Percentiles rank a stretch among this genome's conserved stretches.
Evolutionary conservation across 2,888 invertebrate genomes (phyloP).

Genomic region (Esperia sulphurella): DNA sequence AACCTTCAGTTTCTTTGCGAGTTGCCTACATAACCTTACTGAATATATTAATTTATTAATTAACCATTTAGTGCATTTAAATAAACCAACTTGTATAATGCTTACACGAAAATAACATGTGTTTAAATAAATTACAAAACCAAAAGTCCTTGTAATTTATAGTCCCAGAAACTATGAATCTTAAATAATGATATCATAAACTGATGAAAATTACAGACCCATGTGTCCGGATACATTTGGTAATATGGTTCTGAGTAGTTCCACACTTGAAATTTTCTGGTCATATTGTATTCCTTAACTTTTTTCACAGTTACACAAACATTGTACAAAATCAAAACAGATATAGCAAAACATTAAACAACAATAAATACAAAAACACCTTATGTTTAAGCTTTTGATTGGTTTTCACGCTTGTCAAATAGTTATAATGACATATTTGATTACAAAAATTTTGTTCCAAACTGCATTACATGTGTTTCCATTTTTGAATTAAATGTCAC

Average conservation of each 20-base stretch:
- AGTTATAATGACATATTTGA: constrained; percentile 56
- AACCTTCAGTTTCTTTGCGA: not conserved
- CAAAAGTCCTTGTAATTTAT: too few relatives aligned
- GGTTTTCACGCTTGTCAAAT: constrained; percentile 65
- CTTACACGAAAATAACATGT: too few relatives aligned
- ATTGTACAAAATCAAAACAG: constrained; percentile 52
- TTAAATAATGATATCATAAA: too few relatives aligned
- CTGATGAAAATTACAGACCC: constrained; percentile 40
- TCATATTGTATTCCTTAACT: constrained; percentile 54
- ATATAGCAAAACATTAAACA: constrained; percentile 48
- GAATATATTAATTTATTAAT: too few relatives aligned
- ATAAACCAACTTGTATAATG: too few relatives aligned
- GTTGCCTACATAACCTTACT: too few relatives aligned
- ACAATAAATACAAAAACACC: constrained; percentile 43
- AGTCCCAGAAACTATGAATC: too few relatives aligned
- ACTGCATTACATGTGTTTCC: constrained; percentile 44
- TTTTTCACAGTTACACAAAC: constrained; percentile 43
- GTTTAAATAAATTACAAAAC: too few relatives aligned
- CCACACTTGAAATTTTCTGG: constrained; percentile 77
- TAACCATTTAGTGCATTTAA: too few relatives aligned
- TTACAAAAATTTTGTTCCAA: constrained; percentile 54
- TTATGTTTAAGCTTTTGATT: constrained; percentile 54
- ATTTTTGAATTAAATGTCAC: constrained; percentile 45
- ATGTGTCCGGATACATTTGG: constrained; percentile 74
- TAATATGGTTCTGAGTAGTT: constrained; percentile 75